Percentiles rank a stretch among this genome's conserved stretches.
Evolutionary conservation across 1,140 invertebrate species (phyloP).

Genomic region (Brachionus sp.): DNA sequence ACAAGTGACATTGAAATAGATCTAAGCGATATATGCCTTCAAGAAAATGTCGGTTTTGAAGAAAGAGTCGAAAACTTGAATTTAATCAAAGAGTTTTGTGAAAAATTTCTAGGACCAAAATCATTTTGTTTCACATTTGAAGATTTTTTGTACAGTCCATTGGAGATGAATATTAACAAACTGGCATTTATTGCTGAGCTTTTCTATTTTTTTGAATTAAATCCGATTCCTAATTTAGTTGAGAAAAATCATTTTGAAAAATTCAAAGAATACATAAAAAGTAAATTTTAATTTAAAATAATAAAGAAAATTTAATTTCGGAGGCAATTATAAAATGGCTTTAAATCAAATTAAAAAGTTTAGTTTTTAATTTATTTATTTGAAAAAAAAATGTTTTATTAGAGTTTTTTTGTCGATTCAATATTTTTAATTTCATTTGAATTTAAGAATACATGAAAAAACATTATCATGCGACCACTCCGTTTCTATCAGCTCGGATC

Average conservation of each 20-base stretch:
- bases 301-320: background rate
- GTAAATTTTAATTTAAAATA: background rate
- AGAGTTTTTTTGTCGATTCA: too few relatives aligned
- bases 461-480: slow-evolving; percentile 25
- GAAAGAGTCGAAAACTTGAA: slow-evolving; percentile 45
- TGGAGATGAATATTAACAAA: slow-evolving; percentile 25
- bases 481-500: slow-evolving; percentile 29
- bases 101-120: background rate
- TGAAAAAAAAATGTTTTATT: too few relatives aligned
- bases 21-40: slow-evolving; percentile 23
- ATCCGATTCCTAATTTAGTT: slow-evolving; percentile 13
- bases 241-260: slow-evolving; percentile 15
- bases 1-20: slow-evolving; percentile 29
- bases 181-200: slow-evolving; percentile 26
- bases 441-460: slow-evolving; percentile 25
- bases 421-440: background rate
- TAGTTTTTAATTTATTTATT: background rate
- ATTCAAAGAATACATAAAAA: slow-evolving; percentile 28
- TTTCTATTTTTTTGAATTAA: slow-evolving; percentile 22
- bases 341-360: background rate
- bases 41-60: slow-evolving; percentile 38
- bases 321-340: too few relatives aligned
- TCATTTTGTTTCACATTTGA: slow-evolving; percentile 29
- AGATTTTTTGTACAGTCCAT: slow-evolving; percentile 43
- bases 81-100: slow-evolving; percentile 41